A percentile compares a stretch with the other conserved stretches of the same genome.
phyloP scores from a whole-genome alignment of 1,140 invertebrate genomes.

The Trachymyrmex cornetzi region DNA sequence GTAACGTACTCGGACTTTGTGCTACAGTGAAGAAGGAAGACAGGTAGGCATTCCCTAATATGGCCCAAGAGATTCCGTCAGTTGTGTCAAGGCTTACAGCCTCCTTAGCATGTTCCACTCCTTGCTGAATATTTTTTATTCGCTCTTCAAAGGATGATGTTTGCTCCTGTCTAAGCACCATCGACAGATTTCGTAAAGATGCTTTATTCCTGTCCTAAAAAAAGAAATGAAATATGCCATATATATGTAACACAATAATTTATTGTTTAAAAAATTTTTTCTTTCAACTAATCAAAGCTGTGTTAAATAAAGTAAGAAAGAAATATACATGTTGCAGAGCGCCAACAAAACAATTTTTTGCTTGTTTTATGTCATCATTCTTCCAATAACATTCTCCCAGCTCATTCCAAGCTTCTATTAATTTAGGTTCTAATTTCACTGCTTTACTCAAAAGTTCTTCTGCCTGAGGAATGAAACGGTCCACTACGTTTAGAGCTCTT shows the following conservation, averaged over 20 bases:
- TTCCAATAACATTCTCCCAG: slow-evolving; percentile 97
- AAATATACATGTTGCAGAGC: slow-evolving; percentile 92
- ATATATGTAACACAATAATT: not conserved
- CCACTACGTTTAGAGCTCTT: slow-evolving; percentile 91
- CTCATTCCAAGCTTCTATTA: slow-evolving; percentile 95
- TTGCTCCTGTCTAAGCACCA: slow-evolving; percentile 92
- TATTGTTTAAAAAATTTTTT: not conserved
- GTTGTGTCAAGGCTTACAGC: slow-evolving; percentile 93
- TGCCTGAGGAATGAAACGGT: slow-evolving; percentile 90
- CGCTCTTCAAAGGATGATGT: slow-evolving; percentile 87
- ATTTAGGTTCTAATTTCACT: slow-evolving; percentile 94
- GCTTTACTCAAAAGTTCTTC: slow-evolving; percentile 93
- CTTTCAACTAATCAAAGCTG: slow-evolving; percentile 9
- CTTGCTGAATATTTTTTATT: slow-evolving; percentile 90
- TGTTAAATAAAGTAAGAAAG: slow-evolving; percentile 32
- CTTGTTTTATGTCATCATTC: slow-evolving; percentile 92
- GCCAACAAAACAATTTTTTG: slow-evolving; percentile 94
- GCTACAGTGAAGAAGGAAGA: slow-evolving; percentile 92
- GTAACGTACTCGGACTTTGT: slow-evolving; percentile 91
- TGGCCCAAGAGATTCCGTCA: slow-evolving; percentile 95
- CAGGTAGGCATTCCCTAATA: slow-evolving; percentile 95
- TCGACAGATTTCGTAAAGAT: slow-evolving; percentile 94
- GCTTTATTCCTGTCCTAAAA: slow-evolving; percentile 92
- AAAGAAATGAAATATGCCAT: slow-evolving; percentile 3
- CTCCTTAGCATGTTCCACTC: slow-evolving; percentile 94